Conservation (phyloP, 2,113 vertebrate genomes). For the Calonectris borealis region DNA sequence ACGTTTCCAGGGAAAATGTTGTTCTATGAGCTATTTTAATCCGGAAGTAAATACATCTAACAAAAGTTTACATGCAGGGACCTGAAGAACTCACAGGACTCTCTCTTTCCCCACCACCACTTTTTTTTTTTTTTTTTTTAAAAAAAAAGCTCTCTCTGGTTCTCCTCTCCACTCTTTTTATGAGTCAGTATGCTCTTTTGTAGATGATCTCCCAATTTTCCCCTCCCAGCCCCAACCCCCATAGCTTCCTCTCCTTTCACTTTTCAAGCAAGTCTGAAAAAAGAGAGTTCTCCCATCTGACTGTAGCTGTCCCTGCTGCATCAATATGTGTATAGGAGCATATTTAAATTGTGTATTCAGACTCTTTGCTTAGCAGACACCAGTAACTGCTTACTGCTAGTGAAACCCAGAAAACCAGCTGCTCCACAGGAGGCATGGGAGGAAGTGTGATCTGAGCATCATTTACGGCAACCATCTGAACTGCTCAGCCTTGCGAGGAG, state of each 20-base stretch:
- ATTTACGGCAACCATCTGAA: not conserved
- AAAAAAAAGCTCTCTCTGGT: not conserved
- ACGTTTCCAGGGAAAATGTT: not conserved
- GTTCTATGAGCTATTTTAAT: not conserved
- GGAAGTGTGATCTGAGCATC: conserved; percentile 22
- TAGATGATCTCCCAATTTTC: not conserved
- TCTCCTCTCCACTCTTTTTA: not conserved
- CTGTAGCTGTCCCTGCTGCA: not conserved
- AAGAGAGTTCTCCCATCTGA: not conserved
- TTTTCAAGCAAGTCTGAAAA: not conserved
- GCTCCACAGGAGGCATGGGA: conserved; percentile 11
- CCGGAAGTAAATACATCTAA: not conserved
- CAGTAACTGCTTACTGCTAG: not conserved
- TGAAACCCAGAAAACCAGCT: conserved; percentile 31
- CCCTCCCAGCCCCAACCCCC: not conserved
- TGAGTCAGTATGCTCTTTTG: not conserved
- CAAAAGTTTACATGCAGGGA: not conserved
- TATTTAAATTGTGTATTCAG: conserved; percentile 18
- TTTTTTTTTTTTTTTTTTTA: not conserved
- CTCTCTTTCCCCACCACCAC: not conserved
- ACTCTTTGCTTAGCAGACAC: not conserved
- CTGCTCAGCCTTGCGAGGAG: not conserved
- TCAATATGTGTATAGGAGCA: not conserved
- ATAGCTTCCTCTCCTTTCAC: not conserved
- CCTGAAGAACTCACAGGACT: not conserved